Base-by-base conservation (phyloP, 1,140 invertebrate species). In the Eriocheir sinensis region DNA sequence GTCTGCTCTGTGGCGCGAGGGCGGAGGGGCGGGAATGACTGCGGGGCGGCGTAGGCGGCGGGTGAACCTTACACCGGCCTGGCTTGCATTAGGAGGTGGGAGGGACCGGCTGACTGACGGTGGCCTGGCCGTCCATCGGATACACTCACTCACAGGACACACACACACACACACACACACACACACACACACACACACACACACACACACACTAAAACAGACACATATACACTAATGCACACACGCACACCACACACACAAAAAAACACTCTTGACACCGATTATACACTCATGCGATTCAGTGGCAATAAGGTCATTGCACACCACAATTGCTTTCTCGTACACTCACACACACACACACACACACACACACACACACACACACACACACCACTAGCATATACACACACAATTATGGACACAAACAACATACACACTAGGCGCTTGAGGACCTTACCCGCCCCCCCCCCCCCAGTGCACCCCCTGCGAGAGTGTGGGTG, bases 111-210 rank as follows among this genome's bases (percentile, higher is more conserved):
- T 41, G 30, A 80, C 40, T 92, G 91, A 80, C 60, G 72, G 40
- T 36, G 38, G 34, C 21, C 60, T n/a, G 48, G 34, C 30, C 91
- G 34, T 44, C 60, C 72, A 21, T 36, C 48, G 34, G 17, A 32
- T 38, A 27, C 80, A 21, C 34, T n/a, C 89, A 40, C 89, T 27
- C 30, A 34, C 48, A 53, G 12, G 38, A 12, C 40, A 48, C 15
- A 89, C 88, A 89, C 27, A 32, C 27, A 72, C 48, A 90, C 48
- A 12, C 41, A 48, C 83, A 86, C 83, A 86, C 83, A 86, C 83
- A 86, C 83, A 86, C 83, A 86, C 83, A 86, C 83, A 86, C 83
- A 86, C 83, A 86, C 83, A 86, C 83, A 86, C 83, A 86, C 83
- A 86, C 83, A 86, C 40, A 44, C 88, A 89, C 41, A 89, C 41